These are phyloP conservation scores for Lutjanus erythropterus DNA, from an alignment of 2,113 vertebrate genomes.

Conservation along the genomic window DNA sequence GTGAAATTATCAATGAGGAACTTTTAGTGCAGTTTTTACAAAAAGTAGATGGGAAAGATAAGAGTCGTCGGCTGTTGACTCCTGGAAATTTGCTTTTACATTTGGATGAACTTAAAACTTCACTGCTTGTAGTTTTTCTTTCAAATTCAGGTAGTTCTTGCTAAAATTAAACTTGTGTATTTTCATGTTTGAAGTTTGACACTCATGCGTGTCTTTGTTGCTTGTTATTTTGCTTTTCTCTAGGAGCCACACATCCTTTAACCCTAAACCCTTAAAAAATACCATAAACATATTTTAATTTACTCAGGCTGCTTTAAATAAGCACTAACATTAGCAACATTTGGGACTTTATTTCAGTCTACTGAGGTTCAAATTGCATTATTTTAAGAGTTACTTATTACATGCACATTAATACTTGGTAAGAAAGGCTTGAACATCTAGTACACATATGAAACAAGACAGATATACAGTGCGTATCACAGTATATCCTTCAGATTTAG, in stretches of 20 bases:
- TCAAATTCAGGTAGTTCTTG: neutral
- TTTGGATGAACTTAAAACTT: neutral
- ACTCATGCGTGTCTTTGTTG: neutral
- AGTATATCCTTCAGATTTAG: no score
- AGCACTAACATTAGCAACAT: neutral
- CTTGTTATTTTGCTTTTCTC: neutral
- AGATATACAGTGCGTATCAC: no score
- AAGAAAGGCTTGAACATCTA: no score
- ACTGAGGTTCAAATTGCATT: neutral
- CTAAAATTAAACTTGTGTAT: neutral
- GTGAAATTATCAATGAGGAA: neutral
- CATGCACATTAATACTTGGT: no score
- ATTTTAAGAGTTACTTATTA: neutral
- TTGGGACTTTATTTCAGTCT: neutral
- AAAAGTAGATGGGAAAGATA: neutral
- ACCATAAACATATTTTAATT: neutral
- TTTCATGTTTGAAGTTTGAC: neutral
- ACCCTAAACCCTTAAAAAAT: neutral
- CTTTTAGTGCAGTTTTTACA: neutral
- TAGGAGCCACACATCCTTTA: neutral
- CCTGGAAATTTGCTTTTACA: neutral
- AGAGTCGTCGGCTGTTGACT: neutral
- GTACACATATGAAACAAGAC: no score
- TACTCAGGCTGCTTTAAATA: no score
- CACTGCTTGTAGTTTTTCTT: neutral